Base-by-base conservation (phyloP, 2,113 vertebrate genomes). In the Gadus chalcogrammus region DNA sequence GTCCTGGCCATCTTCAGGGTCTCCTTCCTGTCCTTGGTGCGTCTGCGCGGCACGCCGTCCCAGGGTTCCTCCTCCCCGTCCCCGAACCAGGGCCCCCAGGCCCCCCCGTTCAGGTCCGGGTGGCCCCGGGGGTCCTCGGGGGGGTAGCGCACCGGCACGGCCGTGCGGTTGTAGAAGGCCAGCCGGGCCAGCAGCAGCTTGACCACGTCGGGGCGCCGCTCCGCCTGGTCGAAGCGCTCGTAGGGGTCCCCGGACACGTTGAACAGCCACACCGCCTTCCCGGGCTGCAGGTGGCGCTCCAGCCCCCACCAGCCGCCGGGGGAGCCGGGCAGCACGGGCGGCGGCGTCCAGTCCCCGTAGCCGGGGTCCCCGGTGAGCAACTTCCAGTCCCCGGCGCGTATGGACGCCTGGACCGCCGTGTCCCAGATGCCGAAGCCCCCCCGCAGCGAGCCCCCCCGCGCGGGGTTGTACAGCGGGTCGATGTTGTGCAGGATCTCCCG, bases 401-500 rank as follows among this genome's bases (percentile, higher is more conserved):
- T 93, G 52, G 97, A 95, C 8, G 97, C 97, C 85, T 99, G 97
- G 16, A 99, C 88, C 0, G 95, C 95, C 0, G 96, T 98, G 79
- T 99, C 95, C 97, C 97, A 99, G 73, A 98, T 93, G 35, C 95
- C 95, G 0, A 91, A 94, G 56, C 97, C 97, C 0, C 90, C 91
- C 79, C 93, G 92, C 69, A 96, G 84, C 17, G 97, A 98, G 72
- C 97, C 97, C 0, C 93, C 90, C 55, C 84, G 93, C 53, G 95
- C 95, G 0, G 91, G 94, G 82, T 95, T 98, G 86, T 98, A 98
- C 27, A 99, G 88, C 0, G 97, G 97, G 74, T 99, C 96, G 0
- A 99, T 99, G 80, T 99, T 99, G 82, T 99, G 97, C 24, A 99
- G 90, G 78, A 99, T 97, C 90, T 99, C 97, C 0, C 88, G 92